Conservation (phyloP, 2,888 invertebrate genomes). For the Pegoplata infirma region DNA sequence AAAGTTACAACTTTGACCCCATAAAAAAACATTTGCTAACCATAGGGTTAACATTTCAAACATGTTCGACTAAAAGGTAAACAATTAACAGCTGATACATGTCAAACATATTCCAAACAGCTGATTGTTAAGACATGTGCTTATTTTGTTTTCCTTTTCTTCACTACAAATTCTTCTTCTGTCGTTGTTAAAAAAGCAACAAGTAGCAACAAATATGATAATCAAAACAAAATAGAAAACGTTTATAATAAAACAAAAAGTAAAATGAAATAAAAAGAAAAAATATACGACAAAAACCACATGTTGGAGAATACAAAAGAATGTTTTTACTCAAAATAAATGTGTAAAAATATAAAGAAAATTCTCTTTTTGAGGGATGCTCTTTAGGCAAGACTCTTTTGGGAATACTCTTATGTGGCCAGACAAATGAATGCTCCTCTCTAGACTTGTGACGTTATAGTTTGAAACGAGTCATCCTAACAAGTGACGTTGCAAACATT, state of each 20-base stretch:
- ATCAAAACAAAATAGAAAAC: slow-evolving; percentile 48
- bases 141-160: background rate
- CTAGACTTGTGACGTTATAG: background rate
- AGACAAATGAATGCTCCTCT: background rate
- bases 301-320: slow-evolving; percentile 7
- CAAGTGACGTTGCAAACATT: slow-evolving; percentile 1
- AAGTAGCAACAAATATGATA: slow-evolving; percentile 29
- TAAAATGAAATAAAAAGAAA: slow-evolving; percentile 34
- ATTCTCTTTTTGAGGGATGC: too few species aligned
- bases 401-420: slow-evolving; percentile 12
- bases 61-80: slow-evolving; percentile 12
- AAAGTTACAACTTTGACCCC: too few species aligned
- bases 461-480: background rate
- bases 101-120: slow-evolving; percentile 28
- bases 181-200: slow-evolving; percentile 30
- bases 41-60: slow-evolving; percentile 22
- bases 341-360: background rate
- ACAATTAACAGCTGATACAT: background rate
- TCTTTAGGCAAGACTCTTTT: too few species aligned
- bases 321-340: background rate
- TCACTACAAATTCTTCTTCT: background rate
- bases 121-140: slow-evolving; percentile 10
- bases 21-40: background rate
- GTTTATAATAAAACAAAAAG: background rate
- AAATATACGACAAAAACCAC: slow-evolving; percentile 12